These are phyloP conservation scores for Syngnathus typhle DNA, from an alignment of 2,113 vertebrate genomes.

Conservation along the genomic window DNA sequence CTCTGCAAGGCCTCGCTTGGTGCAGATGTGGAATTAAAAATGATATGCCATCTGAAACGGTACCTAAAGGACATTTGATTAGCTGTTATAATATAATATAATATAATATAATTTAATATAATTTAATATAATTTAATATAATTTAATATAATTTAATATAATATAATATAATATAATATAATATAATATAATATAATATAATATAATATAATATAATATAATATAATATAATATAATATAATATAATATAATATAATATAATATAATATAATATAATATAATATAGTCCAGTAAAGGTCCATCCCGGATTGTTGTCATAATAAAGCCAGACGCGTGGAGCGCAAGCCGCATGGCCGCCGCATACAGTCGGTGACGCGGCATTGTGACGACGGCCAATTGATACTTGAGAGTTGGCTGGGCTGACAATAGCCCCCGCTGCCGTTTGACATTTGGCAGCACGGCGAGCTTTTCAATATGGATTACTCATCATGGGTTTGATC, in stretches of 20 bases:
- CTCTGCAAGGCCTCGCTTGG: neutral
- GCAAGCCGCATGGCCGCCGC: slow-evolving; percentile 1
- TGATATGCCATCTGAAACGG: neutral
- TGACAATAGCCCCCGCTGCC: slow-evolving; percentile 54
- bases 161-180: too few relatives aligned
- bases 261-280: too few relatives aligned
- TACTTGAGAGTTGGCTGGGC: slow-evolving; percentile 22
- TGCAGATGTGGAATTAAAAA: neutral
- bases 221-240: too few relatives aligned
- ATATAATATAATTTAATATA: too few relatives aligned
- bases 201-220: too few relatives aligned
- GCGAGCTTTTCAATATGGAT: slow-evolving; percentile 58
- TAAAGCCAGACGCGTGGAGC: slow-evolving; percentile 1
- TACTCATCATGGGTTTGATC: slow-evolving; percentile 60
- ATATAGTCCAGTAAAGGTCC: neutral
- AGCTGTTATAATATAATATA: too few relatives aligned
- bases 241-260: too few relatives aligned
- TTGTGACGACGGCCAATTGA: slow-evolving; percentile 29
- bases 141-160: too few relatives aligned
- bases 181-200: too few relatives aligned
- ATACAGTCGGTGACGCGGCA: slow-evolving; percentile 9
- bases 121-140: too few relatives aligned
- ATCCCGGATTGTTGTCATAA: neutral
- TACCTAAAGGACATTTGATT: neutral
- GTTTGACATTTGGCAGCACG: slow-evolving; percentile 64